Evolutionary conservation across 2,888 invertebrate genomes (phyloP), one percentile per base, ranked within the genome.

Genomic region (Ferdinandea cuprea): DNA sequence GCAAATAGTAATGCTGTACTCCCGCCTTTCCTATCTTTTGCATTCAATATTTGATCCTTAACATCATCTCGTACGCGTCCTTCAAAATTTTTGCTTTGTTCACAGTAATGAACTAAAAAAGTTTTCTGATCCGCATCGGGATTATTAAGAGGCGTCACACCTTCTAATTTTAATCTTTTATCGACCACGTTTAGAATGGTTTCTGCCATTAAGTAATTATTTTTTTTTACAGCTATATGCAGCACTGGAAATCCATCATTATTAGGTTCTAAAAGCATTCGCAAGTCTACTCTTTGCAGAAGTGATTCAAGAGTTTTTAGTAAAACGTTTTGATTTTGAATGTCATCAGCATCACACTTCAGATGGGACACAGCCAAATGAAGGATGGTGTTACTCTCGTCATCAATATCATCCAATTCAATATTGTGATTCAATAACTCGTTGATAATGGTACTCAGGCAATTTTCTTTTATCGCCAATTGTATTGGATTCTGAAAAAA

Each of bases 201-300:
- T 78, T 90, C 91, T 1, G 87, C 88, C 79, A 87, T 81, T 13
- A 87, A 59, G 48, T 86, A 90, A 19, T 87, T 87, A 80, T 89
- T 87, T 17, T 88, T 85, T 0, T 88, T 87, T 0, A 89, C 86
- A 0, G 89, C 90, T 19, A 89, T 61, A 40, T 90, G 91, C 0
- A 90, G 30, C 0, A 88, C 87, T 0, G 90, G 89, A 21, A 89
- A 87, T 1, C 90, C 90, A 66, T 89, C 89, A 71, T 91, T 87
- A 35, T 91, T 91, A 8, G 77, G 83, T 25, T 85, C 71, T 7
- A 87, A 71, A 1, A 91, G 59, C 30, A 88, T 58, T 50, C 88
- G 85, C 7, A 89, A 85, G 42, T 89, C 88, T 2, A 90, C 85
- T 2, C 71, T 56, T 2, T 85, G 68, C 85, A 89, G 85, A 5